phyloP scores from a whole-genome alignment of 23 tunicate genomes.

The Clavelina lepadiformis region DNA sequence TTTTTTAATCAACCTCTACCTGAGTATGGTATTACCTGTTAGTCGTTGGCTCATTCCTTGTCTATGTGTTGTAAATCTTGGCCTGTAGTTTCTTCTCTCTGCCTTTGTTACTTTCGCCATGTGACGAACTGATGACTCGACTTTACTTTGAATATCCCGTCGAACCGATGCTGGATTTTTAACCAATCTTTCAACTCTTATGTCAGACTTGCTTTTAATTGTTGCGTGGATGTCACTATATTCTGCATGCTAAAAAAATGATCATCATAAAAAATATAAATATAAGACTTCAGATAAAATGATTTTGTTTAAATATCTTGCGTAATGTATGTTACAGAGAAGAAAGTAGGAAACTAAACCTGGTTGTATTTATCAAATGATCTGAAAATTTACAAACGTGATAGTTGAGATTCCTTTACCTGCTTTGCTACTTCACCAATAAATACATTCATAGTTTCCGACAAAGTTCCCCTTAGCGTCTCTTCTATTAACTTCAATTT shows the following conservation, averaged over 20 bases:
- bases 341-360: not conserved
- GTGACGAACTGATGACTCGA: slow-evolving; percentile 44
- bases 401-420: slow-evolving; percentile 3
- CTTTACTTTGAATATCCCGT: slow-evolving; percentile 29
- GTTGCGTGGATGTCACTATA: slow-evolving; percentile 34
- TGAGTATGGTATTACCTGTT: too few species aligned
- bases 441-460: slow-evolving; percentile 62
- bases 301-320: too few species aligned
- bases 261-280: not conserved
- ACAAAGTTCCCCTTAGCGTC: slow-evolving; percentile 25
- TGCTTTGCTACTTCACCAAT: slow-evolving; percentile 60
- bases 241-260: slow-evolving; percentile 25
- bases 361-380: not conserved
- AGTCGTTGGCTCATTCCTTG: slow-evolving; percentile 20
- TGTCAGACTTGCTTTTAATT: slow-evolving; percentile 2
- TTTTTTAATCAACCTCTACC: too few species aligned
- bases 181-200: slow-evolving; percentile 3
- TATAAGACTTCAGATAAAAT: not conserved
- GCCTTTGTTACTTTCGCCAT: slow-evolving; percentile 38
- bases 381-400: not conserved
- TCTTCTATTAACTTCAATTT: slow-evolving; percentile 60
- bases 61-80: not conserved
- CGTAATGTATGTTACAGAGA: not conserved
- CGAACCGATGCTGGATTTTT: not conserved
- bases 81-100: slow-evolving; percentile 13